A percentile compares a stretch with the other conserved stretches of the same genome.
Evolutionary conservation across 2,888 invertebrate species (phyloP).

Genomic region (Leptura quadrifasciata): DNA sequence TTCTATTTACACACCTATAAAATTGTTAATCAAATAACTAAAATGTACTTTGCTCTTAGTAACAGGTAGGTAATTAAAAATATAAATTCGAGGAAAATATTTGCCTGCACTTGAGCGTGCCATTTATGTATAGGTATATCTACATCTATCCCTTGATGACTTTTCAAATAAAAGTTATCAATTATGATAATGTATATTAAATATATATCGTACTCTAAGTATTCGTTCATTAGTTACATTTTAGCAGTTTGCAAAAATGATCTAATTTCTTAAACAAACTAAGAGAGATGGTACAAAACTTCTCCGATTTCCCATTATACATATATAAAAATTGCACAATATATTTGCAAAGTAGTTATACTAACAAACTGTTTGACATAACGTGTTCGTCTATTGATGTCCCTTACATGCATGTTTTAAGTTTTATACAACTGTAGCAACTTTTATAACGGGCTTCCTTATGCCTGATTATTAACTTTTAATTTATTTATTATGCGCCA

Average conservation of each 20-base stretch:
- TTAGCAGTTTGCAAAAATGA: not conserved
- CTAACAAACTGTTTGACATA: no score
- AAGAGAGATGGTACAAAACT: not conserved
- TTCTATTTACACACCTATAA: not conserved
- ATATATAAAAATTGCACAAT: not conserved
- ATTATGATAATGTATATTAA: no score
- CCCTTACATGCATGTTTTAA: no score
- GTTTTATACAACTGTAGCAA: no score
- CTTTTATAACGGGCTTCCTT: no score
- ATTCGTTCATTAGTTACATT: not conserved
- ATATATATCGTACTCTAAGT: not conserved
- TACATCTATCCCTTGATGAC: not conserved
- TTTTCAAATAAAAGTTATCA: no score
- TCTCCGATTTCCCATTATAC: not conserved
- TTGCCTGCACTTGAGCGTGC: not conserved
- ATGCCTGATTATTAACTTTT: no score
- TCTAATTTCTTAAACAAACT: conserved; percentile 11
- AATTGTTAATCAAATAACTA: not conserved
- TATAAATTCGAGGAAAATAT: not conserved
- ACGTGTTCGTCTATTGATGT: no score
- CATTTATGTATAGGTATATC: not conserved
- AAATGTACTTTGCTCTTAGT: not conserved
- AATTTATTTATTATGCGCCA: no score
- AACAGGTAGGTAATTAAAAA: not conserved
- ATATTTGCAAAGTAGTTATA: not conserved